Conservation (phyloP, 2,797 vertebrate genomes). For the Rhinoraja longicauda region DNA sequence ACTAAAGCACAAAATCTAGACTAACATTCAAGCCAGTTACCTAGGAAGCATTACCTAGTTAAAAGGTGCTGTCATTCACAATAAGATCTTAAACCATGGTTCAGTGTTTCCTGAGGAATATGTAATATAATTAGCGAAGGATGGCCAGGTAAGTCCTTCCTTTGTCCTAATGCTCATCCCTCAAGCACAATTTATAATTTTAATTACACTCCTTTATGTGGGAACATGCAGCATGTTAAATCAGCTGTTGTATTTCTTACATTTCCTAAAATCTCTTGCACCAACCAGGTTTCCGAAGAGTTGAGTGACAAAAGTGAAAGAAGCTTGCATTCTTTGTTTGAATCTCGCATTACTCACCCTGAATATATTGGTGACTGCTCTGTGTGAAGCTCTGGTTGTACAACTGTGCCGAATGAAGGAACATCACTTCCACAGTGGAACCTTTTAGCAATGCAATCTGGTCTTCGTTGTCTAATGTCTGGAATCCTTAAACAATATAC, state of each 20-base stretch:
- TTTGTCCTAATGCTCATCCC: background rate
- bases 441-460: conserved; percentile 74
- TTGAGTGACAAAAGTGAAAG: background rate
- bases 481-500: conserved; percentile 69
- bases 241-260: background rate
- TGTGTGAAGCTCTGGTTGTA: conserved; percentile 63
- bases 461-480: conserved; percentile 76
- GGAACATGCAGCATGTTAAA: background rate
- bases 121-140: background rate
- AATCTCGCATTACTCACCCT: conserved; percentile 7
- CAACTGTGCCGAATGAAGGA: conserved; percentile 78
- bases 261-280: background rate
- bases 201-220: background rate
- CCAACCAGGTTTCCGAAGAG: background rate
- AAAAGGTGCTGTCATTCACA: too few species aligned
- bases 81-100: background rate
- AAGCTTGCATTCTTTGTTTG: background rate
- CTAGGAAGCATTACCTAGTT: background rate
- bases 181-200: background rate
- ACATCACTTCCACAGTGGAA: conserved; percentile 82
- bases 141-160: background rate
- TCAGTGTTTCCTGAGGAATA: too few species aligned
- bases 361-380: conserved; percentile 6
- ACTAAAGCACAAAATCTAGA: background rate
- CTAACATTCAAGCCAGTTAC: background rate